These are phyloP conservation scores for Malacosoma neustria DNA, from an alignment of 2,888 invertebrate species.

Conservation along the genomic window DNA sequence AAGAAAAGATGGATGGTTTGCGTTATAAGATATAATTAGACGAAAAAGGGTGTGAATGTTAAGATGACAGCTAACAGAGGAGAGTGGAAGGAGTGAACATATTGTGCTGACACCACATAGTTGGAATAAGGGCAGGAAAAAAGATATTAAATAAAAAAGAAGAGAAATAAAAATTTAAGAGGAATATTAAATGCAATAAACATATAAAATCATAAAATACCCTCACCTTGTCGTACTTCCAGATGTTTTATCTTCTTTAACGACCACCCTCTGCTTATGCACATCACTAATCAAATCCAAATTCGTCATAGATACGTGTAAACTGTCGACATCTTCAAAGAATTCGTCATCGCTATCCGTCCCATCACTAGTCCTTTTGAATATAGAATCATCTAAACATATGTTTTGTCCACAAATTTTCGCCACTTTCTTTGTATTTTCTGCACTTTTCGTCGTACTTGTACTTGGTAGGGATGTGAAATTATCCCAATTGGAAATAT, in stretches of 20 bases:
- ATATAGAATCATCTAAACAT: conserved; percentile 58
- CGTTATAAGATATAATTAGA: no score
- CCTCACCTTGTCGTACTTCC: conserved; percentile 14
- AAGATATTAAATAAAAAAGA: no score
- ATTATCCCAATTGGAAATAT: conserved; percentile 50
- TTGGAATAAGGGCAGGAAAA: no score
- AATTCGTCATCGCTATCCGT: conserved; percentile 53
- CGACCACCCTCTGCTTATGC: conserved; percentile 40
- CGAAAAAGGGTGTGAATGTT: no score
- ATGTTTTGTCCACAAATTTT: conserved; percentile 69
- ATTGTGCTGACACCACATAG: no score
- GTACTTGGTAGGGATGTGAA: conserved; percentile 37
- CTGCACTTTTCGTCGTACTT: conserved; percentile 21
- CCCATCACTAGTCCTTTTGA: conserved; percentile 29
- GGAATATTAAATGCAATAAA: no score
- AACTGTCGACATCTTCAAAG: conserved; percentile 41
- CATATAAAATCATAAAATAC: conserved; percentile 1
- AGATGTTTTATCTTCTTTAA: conserved; percentile 25
- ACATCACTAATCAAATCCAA: conserved; percentile 16
- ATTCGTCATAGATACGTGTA: conserved; percentile 23
- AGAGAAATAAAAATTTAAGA: no score
- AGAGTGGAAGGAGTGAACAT: no score
- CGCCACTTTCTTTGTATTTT: conserved; percentile 31
- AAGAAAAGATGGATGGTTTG: no score
- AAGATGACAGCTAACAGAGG: no score